Evolutionary conservation across 1,140 invertebrate species (phyloP).

Genomic region (Cotesia chilonis): DNA sequence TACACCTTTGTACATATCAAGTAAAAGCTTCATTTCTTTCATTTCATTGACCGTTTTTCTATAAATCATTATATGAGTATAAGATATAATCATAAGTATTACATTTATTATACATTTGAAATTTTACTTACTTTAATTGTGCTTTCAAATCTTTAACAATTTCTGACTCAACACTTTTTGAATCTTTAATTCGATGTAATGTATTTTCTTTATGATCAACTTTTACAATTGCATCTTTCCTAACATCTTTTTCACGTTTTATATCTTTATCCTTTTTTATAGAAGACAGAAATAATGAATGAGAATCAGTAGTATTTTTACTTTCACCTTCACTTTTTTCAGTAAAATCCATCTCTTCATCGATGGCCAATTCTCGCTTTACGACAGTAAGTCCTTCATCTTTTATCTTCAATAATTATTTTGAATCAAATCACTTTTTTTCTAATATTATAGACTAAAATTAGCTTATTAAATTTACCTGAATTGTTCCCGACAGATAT

Average conservation of each 20-base stretch:
- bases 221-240: conserved; percentile 69
- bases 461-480: conserved; percentile 45
- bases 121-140: conserved; percentile 84
- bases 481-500: conserved; percentile 57
- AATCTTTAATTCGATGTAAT: conserved; percentile 69
- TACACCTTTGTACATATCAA: conserved; percentile 97
- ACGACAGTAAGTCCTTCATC: conserved; percentile 59
- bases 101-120: conserved; percentile 7
- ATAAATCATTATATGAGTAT: conserved; percentile 44
- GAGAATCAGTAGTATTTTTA: conserved; percentile 59
- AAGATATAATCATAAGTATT: not conserved
- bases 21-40: conserved; percentile 90
- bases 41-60: conserved; percentile 93
- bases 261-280: conserved; percentile 71
- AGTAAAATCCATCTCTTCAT: conserved; percentile 64
- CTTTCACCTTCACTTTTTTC: conserved; percentile 58
- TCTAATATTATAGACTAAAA: not conserved
- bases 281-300: conserved; percentile 62
- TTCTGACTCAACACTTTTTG: conserved; percentile 71
- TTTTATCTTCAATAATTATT: conserved; percentile 53
- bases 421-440: conserved; percentile 8
- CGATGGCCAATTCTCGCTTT: conserved; percentile 60
- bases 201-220: conserved; percentile 65
- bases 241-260: conserved; percentile 70
- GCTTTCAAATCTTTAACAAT: conserved; percentile 85